Evolutionary conservation across 1,140 invertebrate species (phyloP), one percentile per base, ranked within the genome.

Genomic region (Formica selysi): DNA sequence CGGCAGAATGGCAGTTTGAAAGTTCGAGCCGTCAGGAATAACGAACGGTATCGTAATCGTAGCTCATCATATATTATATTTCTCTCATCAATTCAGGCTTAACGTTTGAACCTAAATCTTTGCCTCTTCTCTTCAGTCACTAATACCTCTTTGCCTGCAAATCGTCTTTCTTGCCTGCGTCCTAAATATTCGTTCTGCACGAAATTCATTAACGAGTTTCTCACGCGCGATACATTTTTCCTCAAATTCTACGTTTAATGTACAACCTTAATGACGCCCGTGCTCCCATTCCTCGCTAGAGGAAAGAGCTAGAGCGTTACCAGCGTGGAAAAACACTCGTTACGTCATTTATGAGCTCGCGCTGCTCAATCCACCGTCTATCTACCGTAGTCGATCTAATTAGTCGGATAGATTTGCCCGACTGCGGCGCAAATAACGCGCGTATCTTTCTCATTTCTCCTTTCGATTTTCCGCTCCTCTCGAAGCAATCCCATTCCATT

Each of bases 1-100:
- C 85, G 86, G 67, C 68, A 76, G 86, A 91, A 90, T 91, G 87
- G 91, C 89, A 93, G 90, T 93, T 94, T 87, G 73, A 74, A 93
- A 93, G 89, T 93, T 92, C 22, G 67, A 68, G 65, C 86, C 80
- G 76, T 65, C 86, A 59, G 86, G 86, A 89, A 87, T 91, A 91
- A 92, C 87, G 88, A 92, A 91, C 81, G 70, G 73, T 87, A 86
- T 86, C 88, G 22, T 74, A 83, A 57, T 64, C 59, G 64, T 83
- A 68, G 73, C 84, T 87, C 79, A 65, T 85, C 84, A 48, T 51
- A 54, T 68, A 68, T 85, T 83, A 13, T 19, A 8, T 13, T 51
- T 36, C 8, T 59, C 26, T 41, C 71, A 38, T 88, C 85, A 32
- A 86, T 74, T 62, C 65, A 74, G 11, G 19, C 26, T 29, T 44